Evolutionary conservation across 1,140 invertebrate genomes (phyloP).

Genomic region (Oscheius sp.): DNA sequence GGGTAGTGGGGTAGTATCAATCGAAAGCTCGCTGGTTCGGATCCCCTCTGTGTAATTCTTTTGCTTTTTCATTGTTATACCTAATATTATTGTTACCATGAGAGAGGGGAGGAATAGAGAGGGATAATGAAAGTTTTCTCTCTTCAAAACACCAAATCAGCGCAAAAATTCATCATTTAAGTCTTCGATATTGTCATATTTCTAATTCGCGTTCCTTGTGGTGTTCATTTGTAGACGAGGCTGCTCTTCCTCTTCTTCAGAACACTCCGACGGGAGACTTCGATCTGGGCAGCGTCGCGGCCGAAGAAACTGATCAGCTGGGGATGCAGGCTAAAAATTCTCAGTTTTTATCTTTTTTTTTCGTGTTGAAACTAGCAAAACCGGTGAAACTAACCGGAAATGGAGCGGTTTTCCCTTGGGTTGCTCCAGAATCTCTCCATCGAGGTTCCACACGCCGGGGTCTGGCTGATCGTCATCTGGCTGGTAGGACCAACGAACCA

Average conservation of each 20-base stretch:
- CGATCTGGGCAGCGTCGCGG: constrained; percentile 48
- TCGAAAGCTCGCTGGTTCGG: too few species aligned
- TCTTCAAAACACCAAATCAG: too few species aligned
- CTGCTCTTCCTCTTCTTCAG: constrained; percentile 34
- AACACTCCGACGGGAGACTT: constrained; percentile 47
- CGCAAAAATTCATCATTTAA: too few species aligned
- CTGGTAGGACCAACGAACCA: constrained; percentile 54
- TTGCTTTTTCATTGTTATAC: too few species aligned
- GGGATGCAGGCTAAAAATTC: constrained; percentile 52
- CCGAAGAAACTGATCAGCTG: constrained; percentile 56
- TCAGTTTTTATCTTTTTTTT: constrained; percentile 52
- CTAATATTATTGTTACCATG: too few species aligned
- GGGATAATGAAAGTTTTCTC: too few species aligned
- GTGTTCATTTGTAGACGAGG: constrained; percentile 28
- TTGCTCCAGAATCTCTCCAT: constrained; percentile 40
- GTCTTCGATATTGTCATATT: too few species aligned
- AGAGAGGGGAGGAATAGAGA: too few species aligned
- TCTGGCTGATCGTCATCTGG: constrained; percentile 43
- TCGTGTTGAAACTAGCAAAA: constrained; percentile 20
- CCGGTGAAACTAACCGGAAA: constrained; percentile 6
- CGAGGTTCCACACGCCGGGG: constrained; percentile 58
- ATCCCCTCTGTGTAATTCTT: too few species aligned
- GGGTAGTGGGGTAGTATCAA: too few species aligned
- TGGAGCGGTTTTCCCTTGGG: constrained; percentile 30
- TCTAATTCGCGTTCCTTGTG: too few species aligned